A percentile compares a stretch with the other conserved stretches of the same genome.
Evolutionary conservation across 2,888 invertebrate species (phyloP).

Genomic region (Amblyjoppa fuscipennis): DNA sequence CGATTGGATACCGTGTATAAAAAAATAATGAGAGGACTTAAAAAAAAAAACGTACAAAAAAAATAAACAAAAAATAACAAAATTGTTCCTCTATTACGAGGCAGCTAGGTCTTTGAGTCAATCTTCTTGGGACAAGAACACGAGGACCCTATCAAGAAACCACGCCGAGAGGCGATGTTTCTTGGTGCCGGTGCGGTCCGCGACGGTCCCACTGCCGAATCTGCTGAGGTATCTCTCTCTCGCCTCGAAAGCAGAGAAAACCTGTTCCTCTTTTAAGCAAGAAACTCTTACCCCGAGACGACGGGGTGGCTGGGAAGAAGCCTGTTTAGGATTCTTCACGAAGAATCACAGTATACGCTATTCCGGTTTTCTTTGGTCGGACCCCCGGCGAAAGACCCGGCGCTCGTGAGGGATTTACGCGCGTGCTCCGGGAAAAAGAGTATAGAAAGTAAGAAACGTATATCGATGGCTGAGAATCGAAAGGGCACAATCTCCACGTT

Average conservation of each 20-base stretch:
- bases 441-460: conserved; percentile 28
- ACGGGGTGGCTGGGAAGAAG: conserved; percentile 61
- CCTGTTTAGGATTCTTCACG: conserved; percentile 77
- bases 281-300: conserved; percentile 42
- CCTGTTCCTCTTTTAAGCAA: conserved; percentile 75
- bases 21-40: not conserved
- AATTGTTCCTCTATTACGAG: conserved; percentile 10
- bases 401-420: conserved; percentile 56
- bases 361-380: conserved; percentile 72
- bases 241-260: conserved; percentile 66
- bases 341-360: conserved; percentile 61
- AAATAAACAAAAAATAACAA: conserved; percentile 19
- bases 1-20: not conserved
- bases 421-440: conserved; percentile 46
- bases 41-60: not conserved
- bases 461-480: not conserved
- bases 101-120: conserved; percentile 4
- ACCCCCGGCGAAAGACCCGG: conserved; percentile 36
- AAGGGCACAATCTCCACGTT: no score
- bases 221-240: conserved; percentile 31
- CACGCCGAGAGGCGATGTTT: conserved; percentile 15
- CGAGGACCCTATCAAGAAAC: not conserved
- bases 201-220: conserved; percentile 48
- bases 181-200: conserved; percentile 14
- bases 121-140: conserved; percentile 10